Evolutionary conservation across 2,888 invertebrate species (phyloP).

Genomic region (Tetrapedia diversipes): DNA sequence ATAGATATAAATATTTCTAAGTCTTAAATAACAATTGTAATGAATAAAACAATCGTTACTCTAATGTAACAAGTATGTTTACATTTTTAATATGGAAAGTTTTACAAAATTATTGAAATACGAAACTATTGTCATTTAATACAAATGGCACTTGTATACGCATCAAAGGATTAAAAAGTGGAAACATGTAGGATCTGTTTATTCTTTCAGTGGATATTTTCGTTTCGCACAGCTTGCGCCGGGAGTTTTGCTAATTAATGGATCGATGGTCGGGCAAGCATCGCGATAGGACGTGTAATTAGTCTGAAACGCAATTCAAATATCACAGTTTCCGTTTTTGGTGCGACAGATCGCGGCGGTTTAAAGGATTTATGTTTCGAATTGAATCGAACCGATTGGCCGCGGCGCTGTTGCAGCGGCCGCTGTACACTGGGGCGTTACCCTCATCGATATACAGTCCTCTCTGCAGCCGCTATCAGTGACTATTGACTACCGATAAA

Average conservation of each 20-base stretch:
- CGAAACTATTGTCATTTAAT: too few species aligned
- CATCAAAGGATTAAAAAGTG: too few species aligned
- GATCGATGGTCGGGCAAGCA: background rate
- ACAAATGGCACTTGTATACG: too few species aligned
- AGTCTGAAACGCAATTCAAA: background rate
- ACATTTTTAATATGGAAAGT: too few species aligned
- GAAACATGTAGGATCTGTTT: too few species aligned
- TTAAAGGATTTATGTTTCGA: constrained; percentile 10
- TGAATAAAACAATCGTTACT: too few species aligned
- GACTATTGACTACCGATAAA: too few species aligned
- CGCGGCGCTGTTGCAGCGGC: background rate
- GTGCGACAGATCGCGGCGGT: background rate
- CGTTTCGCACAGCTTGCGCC: background rate
- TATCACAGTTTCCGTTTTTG: constrained; percentile 1
- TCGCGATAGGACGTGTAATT: background rate
- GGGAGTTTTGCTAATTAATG: background rate
- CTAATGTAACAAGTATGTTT: too few species aligned
- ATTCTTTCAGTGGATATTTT: too few species aligned
- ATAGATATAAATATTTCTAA: too few species aligned
- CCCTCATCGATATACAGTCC: constrained; percentile 11
- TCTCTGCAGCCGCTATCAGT: background rate
- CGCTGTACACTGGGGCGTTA: constrained; percentile 27
- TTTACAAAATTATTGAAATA: too few species aligned
- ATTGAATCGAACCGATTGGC: constrained; percentile 11
- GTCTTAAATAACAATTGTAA: too few species aligned